Evolutionary conservation across 2,797 vertebrate genomes (phyloP).

Genomic region (Gymnoscopelus braueri): DNA sequence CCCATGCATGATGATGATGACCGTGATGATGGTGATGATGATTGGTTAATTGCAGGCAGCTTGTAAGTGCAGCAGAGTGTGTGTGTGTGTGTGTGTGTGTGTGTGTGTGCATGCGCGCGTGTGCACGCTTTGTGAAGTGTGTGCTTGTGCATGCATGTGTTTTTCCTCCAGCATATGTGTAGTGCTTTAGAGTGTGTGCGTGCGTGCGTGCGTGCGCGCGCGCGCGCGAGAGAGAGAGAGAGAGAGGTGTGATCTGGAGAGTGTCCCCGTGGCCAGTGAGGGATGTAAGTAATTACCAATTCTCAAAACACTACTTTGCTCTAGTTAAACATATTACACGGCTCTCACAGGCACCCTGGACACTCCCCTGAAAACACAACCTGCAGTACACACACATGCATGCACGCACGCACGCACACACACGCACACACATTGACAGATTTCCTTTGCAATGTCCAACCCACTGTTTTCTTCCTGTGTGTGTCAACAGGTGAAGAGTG

Average conservation of each 20-base stretch:
- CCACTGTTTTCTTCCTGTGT: too few relatives aligned
- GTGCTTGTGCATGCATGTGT: too few relatives aligned
- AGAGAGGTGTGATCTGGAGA: constrained; percentile 83
- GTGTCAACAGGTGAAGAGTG: constrained; percentile 86
- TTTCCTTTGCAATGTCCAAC: too few relatives aligned
- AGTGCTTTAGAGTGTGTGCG: constrained; percentile 15
- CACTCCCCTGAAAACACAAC: constrained; percentile 63
- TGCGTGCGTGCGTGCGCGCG: constrained; percentile 26
- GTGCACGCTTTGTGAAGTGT: too few relatives aligned
- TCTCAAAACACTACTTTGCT: constrained; percentile 90
- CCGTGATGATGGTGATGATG: constrained; percentile 72
- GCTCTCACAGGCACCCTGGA: constrained; percentile 76
- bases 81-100: too few relatives aligned
- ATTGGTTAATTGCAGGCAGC: constrained; percentile 83
- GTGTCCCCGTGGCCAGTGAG: constrained; percentile 84
- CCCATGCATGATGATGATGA: constrained; percentile 66
- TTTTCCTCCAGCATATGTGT: too few relatives aligned
- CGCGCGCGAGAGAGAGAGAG: constrained; percentile 31
- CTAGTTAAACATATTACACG: constrained; percentile 87
- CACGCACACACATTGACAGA: constrained; percentile 13
- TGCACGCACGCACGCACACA: constrained; percentile 35
- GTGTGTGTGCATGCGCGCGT: too few relatives aligned
- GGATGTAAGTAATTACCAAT: constrained; percentile 93
- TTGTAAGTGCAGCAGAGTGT: constrained; percentile 55
- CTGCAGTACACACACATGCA: constrained; percentile 65